Evolutionary conservation across 2,113 vertebrate genomes (phyloP).

Genomic region (Sphaerodactylus townsendi): DNA sequence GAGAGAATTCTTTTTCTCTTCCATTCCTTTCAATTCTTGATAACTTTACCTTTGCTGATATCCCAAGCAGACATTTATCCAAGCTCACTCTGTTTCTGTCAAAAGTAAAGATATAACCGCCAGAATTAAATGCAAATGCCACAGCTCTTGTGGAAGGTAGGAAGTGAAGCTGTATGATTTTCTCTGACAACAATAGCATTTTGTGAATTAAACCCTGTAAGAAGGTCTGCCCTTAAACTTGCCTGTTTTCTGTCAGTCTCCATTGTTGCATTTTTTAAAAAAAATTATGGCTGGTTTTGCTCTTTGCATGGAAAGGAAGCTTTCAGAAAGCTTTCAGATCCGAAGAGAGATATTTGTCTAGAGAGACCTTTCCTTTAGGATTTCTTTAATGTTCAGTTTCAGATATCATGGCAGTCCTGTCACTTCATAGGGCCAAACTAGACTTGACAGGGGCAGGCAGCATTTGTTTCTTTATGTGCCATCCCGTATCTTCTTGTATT

Average conservation of each 20-base stretch:
- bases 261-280: background rate
- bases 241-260: background rate
- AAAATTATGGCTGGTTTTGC: slow-evolving; percentile 9
- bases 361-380: slow-evolving; percentile 30
- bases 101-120: slow-evolving; percentile 45
- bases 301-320: slow-evolving; percentile 16
- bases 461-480: background rate
- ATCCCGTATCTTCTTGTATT: background rate
- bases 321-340: slow-evolving; percentile 28
- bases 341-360: slow-evolving; percentile 27
- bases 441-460: background rate
- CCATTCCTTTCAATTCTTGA: slow-evolving; percentile 5
- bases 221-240: slow-evolving; percentile 13
- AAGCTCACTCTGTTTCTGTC: slow-evolving; percentile 24
- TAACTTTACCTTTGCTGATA: slow-evolving; percentile 56
- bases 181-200: slow-evolving; percentile 23
- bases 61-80: slow-evolving; percentile 13
- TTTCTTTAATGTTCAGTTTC: slow-evolving; percentile 50
- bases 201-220: slow-evolving; percentile 39
- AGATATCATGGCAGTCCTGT: slow-evolving; percentile 51
- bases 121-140: slow-evolving; percentile 58
- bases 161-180: slow-evolving; percentile 16
- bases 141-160: slow-evolving; percentile 21
- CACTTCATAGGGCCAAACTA: slow-evolving; percentile 15
- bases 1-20: slow-evolving; percentile 34